Percentiles rank a stretch among this genome's conserved stretches.
These are phyloP conservation scores for Electrophaes corylata DNA, from an alignment of 2,888 invertebrate genomes.

Conservation along the genomic window DNA sequence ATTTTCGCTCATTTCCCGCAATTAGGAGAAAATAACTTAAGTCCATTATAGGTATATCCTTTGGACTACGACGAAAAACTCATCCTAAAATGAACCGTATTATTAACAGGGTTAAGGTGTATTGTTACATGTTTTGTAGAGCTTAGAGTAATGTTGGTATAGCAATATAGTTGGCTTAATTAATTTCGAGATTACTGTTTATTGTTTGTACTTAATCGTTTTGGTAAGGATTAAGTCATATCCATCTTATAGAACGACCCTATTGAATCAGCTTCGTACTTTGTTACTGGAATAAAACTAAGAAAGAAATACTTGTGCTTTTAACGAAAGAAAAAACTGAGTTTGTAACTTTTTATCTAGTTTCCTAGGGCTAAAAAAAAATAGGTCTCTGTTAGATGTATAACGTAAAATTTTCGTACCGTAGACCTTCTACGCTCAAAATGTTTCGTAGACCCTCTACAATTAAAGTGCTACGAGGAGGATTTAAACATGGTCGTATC, in stretches of 20 bases:
- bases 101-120: neutral
- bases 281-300: no score
- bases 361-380: no score
- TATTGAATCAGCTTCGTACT: neutral
- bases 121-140: slow-evolving; percentile 6
- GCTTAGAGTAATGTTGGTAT: slow-evolving; percentile 45
- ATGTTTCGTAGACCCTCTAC: no score
- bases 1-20: slow-evolving; percentile 71
- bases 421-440: no score
- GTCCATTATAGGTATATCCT: slow-evolving; percentile 38
- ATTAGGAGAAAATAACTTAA: slow-evolving; percentile 57
- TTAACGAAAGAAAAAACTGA: neutral
- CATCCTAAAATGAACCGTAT: slow-evolving; percentile 23
- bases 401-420: no score
- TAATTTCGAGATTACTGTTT: slow-evolving; percentile 58
- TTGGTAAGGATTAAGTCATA: slow-evolving; percentile 18
- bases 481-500: neutral
- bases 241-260: neutral
- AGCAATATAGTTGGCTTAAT: slow-evolving; percentile 58
- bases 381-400: no score
- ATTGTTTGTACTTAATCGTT: slow-evolving; percentile 41
- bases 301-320: neutral
- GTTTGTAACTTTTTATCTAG: no score
- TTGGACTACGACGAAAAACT: slow-evolving; percentile 25
- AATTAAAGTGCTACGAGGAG: no score